Evolutionary conservation across 2,113 vertebrate species (phyloP).

Genomic region (Lophura nycthemera): DNA sequence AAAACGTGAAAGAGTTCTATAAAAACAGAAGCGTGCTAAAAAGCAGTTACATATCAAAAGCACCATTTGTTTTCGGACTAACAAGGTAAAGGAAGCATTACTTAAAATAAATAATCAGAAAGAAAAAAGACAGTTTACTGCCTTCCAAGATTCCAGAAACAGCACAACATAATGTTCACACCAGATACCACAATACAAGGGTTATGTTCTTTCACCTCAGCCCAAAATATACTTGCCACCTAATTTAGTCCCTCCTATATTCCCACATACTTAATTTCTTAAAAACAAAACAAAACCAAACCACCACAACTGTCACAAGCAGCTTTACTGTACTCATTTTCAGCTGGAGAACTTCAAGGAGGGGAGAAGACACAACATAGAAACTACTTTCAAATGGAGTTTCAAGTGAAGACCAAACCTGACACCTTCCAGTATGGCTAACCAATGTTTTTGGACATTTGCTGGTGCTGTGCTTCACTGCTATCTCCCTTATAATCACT

Average conservation of each 20-base stretch:
- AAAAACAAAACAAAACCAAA: not conserved
- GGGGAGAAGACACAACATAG: not conserved
- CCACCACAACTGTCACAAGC: not conserved
- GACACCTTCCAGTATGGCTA: not conserved
- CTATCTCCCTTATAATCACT: not conserved
- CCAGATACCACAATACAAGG: not conserved
- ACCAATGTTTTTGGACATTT: not conserved
- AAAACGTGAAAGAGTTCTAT: not conserved
- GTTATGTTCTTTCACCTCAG: not conserved
- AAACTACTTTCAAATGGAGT: not conserved
- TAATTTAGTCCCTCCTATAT: not conserved
- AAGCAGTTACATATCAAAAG: not conserved
- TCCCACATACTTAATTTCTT: not conserved
- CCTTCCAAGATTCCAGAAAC: not conserved
- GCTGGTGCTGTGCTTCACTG: not conserved
- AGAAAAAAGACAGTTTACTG: not conserved
- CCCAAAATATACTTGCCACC: not conserved
- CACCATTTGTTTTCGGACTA: not conserved
- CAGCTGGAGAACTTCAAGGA: not conserved
- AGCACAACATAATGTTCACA: not conserved
- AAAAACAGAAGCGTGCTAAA: not conserved
- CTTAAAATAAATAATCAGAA: not conserved
- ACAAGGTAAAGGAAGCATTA: not conserved
- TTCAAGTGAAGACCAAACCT: not conserved
- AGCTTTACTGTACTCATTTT: not conserved